Percentiles rank a stretch among this genome's conserved stretches.
phyloP scores from a whole-genome alignment of 1,140 invertebrate genomes.

The Mesaphorura yosii region DNA sequence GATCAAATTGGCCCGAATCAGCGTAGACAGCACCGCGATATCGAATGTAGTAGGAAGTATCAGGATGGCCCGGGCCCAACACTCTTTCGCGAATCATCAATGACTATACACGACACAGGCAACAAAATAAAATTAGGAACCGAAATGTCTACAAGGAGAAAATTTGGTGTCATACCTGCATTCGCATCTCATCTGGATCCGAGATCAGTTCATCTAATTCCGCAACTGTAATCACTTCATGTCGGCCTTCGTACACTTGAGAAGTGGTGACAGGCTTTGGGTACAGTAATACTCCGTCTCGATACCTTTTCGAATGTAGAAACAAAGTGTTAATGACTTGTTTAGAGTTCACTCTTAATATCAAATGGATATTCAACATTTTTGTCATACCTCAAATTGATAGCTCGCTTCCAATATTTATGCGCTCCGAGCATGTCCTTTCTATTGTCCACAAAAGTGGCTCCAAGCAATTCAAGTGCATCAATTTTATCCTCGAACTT shows the following conservation, averaged over 20 bases:
- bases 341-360: too few species aligned
- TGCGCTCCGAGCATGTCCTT: slow-evolving; percentile 82
- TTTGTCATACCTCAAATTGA: slow-evolving; percentile 59
- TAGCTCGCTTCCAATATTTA: slow-evolving; percentile 75
- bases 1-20: slow-evolving; percentile 79
- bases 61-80: slow-evolving; percentile 81
- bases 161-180: slow-evolving; percentile 49
- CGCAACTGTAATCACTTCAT: slow-evolving; percentile 64
- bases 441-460: slow-evolving; percentile 92
- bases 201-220: slow-evolving; percentile 73
- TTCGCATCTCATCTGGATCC: slow-evolving; percentile 89
- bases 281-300: slow-evolving; percentile 45
- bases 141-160: neutral
- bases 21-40: slow-evolving; percentile 89
- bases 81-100: slow-evolving; percentile 86
- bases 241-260: slow-evolving; percentile 73
- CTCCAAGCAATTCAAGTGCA: slow-evolving; percentile 83
- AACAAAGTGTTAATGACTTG: too few species aligned
- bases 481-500: slow-evolving; percentile 69
- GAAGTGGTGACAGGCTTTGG: slow-evolving; percentile 55
- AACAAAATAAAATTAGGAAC: neutral
- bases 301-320: too few species aligned
- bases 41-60: slow-evolving; percentile 90
- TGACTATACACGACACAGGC: slow-evolving; percentile 41
- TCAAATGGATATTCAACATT: slow-evolving; percentile 7